Conservation (phyloP, 2,888 invertebrate genomes). For the Tridacna gigas region DNA sequence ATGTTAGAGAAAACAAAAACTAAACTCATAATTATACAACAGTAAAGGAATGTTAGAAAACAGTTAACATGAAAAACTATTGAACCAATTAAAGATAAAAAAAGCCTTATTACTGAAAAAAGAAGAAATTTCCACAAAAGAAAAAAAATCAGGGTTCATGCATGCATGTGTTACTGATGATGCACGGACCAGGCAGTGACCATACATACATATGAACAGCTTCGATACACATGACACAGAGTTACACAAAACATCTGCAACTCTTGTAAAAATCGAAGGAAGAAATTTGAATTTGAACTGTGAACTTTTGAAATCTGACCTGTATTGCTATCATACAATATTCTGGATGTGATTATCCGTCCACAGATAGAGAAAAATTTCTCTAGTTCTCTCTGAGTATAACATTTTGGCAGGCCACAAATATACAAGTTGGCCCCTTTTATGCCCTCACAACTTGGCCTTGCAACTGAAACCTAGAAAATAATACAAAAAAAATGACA, state of each 20-base stretch:
- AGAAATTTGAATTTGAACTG: constrained; percentile 55
- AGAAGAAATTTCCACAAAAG: constrained; percentile 11
- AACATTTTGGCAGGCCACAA: constrained; percentile 84
- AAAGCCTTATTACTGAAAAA: no score
- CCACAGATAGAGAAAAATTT: constrained; percentile 85
- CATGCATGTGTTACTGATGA: constrained; percentile 43
- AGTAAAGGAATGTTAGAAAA: no score
- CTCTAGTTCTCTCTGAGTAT: constrained; percentile 85
- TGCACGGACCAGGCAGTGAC: constrained; percentile 49
- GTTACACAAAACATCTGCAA: constrained; percentile 60
- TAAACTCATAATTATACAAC: no score
- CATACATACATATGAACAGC: constrained; percentile 51
- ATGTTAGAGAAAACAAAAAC: no score
- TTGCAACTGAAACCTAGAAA: constrained; percentile 85
- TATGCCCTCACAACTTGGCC: constrained; percentile 85
- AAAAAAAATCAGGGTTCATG: constrained; percentile 12
- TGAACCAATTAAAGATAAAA: no score
- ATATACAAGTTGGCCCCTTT: constrained; percentile 86
- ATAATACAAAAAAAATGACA: constrained; percentile 42
- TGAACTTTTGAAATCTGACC: constrained; percentile 77
- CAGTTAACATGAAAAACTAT: no score
- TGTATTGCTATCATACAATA: constrained; percentile 85
- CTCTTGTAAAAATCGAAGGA: constrained; percentile 48
- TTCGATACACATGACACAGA: constrained; percentile 43
- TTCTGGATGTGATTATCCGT: constrained; percentile 85